Percentiles rank a stretch among this genome's conserved stretches.
Conservation (phyloP, 1,140 invertebrate genomes). For the Neodiprion lecontei region DNA sequence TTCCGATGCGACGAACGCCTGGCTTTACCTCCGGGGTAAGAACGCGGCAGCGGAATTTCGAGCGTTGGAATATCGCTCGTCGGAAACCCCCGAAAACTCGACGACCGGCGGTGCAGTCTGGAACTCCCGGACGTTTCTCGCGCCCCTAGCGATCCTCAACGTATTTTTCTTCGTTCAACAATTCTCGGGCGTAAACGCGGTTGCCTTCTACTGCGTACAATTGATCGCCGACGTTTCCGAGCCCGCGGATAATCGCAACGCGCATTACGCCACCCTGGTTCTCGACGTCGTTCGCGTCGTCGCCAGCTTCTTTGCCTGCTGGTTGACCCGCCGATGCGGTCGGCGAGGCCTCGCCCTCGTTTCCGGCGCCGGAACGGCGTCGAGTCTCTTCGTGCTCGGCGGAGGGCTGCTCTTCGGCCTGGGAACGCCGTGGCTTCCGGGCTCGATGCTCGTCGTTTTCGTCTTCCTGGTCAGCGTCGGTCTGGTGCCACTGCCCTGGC, state of each 20-base stretch:
- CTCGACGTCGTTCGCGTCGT: constrained; percentile 73
- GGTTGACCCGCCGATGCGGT: constrained; percentile 65
- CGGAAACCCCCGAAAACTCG: neutral
- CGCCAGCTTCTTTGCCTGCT: constrained; percentile 66
- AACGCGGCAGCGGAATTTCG: neutral
- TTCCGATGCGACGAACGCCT: constrained; percentile 60
- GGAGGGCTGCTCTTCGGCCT: constrained; percentile 28
- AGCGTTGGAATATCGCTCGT: neutral
- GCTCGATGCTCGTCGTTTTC: constrained; percentile 35
- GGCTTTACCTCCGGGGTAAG: neutral
- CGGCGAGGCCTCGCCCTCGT: constrained; percentile 64
- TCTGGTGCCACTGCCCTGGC: constrained; percentile 65
- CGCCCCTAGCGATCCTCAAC: constrained; percentile 67
- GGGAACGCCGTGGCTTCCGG: constrained; percentile 29
- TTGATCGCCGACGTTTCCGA: constrained; percentile 63
- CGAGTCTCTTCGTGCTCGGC: constrained; percentile 62
- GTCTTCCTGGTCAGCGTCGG: constrained; percentile 47
- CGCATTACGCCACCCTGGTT: constrained; percentile 67
- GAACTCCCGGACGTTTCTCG: constrained; percentile 55
- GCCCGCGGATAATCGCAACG: constrained; percentile 54
- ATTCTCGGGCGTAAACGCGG: constrained; percentile 70
- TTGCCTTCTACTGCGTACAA: constrained; percentile 75
- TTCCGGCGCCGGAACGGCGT: constrained; percentile 63
- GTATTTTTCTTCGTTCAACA: constrained; percentile 68
- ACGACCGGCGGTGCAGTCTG: neutral